Percentiles rank a stretch among this genome's conserved stretches.
Evolutionary conservation across 2,888 invertebrate genomes (phyloP).

Genomic region (Diaperis boleti): DNA sequence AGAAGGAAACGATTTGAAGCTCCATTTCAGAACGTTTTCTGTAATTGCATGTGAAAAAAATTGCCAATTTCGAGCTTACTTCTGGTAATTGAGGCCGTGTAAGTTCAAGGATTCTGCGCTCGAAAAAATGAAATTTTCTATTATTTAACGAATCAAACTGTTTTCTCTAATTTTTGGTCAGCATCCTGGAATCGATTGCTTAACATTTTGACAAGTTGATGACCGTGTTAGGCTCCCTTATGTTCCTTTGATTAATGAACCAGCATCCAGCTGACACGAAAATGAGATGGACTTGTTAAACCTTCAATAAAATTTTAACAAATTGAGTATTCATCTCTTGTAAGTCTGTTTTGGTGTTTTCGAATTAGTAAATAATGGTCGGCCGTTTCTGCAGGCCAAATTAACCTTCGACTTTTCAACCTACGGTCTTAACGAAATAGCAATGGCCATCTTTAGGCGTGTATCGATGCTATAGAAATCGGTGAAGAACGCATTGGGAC

Average conservation of each 20-base stretch:
- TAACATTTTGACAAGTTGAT: conserved; percentile 15
- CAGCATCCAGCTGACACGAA: conserved; percentile 1
- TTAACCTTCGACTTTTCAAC: conserved; percentile 15
- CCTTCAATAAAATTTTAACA: neutral
- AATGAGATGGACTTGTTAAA: conserved; percentile 3
- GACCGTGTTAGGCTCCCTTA: conserved; percentile 16
- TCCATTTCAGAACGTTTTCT: conserved; percentile 24
- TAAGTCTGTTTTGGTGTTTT: neutral
- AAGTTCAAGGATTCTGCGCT: conserved; percentile 8
- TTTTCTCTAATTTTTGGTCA: neutral
- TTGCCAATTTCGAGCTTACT: conserved; percentile 18
- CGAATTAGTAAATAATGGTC: neutral
- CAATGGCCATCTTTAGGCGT: neutral
- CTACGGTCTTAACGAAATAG: conserved; percentile 6
- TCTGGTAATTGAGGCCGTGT: conserved; percentile 9
- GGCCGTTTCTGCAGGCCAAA: neutral
- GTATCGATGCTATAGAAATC: neutral
- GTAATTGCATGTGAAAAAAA: conserved; percentile 13
- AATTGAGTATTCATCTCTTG: neutral
- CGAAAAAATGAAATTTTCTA: no score
- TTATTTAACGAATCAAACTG: neutral
- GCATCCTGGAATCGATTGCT: neutral
- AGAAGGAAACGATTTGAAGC: conserved; percentile 31
- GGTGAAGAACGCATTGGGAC: neutral
- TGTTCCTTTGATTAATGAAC: conserved; percentile 13